Base-by-base conservation (phyloP, 2,888 invertebrate species). In the Gryllus longicercus region DNA sequence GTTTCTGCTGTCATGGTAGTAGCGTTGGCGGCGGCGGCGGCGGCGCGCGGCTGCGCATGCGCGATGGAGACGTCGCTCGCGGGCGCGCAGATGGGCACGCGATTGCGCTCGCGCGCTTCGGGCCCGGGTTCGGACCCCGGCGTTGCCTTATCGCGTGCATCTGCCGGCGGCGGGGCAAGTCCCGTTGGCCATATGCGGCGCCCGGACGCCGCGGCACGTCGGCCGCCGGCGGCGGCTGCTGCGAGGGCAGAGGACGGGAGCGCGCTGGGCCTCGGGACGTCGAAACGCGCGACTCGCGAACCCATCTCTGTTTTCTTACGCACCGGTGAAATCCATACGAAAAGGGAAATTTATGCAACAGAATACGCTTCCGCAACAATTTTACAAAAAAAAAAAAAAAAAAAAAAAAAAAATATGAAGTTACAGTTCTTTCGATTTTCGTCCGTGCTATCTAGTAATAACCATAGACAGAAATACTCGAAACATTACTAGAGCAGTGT, bases 161-260 rank as follows among this genome's bases (percentile, higher is more conserved):
- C 63, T 63, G 63, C 63, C 63, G 16, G 63, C 16, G 63, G 63
- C 63, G 63, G 63, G 16, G n/a, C 63, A 63, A n/a, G 63, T 63
- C 63, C 63, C 63, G 63, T 63, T 63, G 63, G 16, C 63, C 63
- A 63, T 63, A 63, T 63, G 63, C 63, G 63, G 63, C 63, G 63
- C 63, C 63, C 63, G 16, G 63, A n/a, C 14, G 4, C 16, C 63
- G 63, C 63, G n/a, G 63, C 63, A 63, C 63, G 63, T n/a, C n/a
- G n/a, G n/a, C n/a, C n/a, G n/a, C n/a, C 51, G 51, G 16, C 51
- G 51, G 16, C 11, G 51, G 51, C 11, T 14, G 14, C n/a, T 63
- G 63, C 14, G 63, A 63, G 63, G 63, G 63, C 63, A 63, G 14
- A 63, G 14, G 63, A 63, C 63, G 38, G 8, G 38, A 25, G 25